These are phyloP conservation scores for Asteroscopus sphinx DNA, from an alignment of 2,888 invertebrate genomes.

Conservation along the genomic window DNA sequence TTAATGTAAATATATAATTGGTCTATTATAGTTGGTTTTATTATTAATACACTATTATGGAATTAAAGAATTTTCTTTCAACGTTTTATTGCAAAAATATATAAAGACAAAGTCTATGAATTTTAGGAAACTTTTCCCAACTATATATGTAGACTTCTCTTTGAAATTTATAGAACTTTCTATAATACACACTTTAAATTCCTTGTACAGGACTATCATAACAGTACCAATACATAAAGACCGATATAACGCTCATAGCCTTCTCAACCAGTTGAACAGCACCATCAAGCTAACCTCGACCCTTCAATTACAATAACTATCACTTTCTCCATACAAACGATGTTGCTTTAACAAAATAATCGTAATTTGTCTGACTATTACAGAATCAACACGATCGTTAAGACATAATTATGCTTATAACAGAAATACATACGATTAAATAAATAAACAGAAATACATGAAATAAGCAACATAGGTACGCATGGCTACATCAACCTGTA, in stretches of 20 bases:
- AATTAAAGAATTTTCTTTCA: too few species aligned
- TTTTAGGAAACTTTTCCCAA: too few species aligned
- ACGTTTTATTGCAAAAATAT: too few species aligned
- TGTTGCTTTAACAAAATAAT: constrained; percentile 6
- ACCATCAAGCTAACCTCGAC: constrained; percentile 4
- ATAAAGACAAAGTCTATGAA: background rate
- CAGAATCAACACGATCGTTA: constrained; percentile 1
- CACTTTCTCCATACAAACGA: constrained; percentile 9
- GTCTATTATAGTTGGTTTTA: background rate
- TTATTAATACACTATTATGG: background rate
- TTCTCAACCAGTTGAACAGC: constrained; percentile 9
- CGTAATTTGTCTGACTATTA: constrained; percentile 6
- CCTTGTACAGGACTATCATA: too few species aligned
- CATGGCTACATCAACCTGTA: too few species aligned
- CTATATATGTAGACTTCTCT: too few species aligned
- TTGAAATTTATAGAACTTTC: too few species aligned
- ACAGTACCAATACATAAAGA: too few species aligned
- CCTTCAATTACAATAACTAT: constrained; percentile 21
- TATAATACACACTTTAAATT: too few species aligned
- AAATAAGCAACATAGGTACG: background rate
- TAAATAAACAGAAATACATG: too few species aligned
- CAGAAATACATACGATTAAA: too few species aligned
- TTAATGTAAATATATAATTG: constrained; percentile 19
- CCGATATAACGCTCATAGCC: too few species aligned
- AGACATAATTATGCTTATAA: constrained; percentile 1